Conservation (phyloP, 2,797 vertebrate species). For the Parauchenoglanis ngamensis region DNA sequence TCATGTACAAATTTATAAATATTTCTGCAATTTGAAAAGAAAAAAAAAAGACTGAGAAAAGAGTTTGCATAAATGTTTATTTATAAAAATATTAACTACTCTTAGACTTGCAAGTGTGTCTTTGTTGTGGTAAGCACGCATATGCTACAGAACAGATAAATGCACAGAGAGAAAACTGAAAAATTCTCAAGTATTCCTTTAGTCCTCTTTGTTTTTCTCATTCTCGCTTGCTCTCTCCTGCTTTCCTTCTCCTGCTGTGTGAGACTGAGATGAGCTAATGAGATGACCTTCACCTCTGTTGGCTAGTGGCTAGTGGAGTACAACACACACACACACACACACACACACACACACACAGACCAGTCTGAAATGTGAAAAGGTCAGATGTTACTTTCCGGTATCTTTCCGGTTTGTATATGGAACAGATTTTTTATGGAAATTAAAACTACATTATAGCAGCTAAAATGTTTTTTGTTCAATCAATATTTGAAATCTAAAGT, state of each 20-base stretch:
- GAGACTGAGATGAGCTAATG: conserved; percentile 57
- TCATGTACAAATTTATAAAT: not conserved
- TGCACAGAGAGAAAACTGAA: not conserved
- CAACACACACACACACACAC: conserved; percentile 46
- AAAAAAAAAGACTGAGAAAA: not conserved
- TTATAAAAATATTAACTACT: not conserved
- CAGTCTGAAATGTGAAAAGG: conserved; percentile 33
- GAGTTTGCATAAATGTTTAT: not conserved
- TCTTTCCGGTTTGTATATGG: not conserved
- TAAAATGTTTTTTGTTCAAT: not conserved
- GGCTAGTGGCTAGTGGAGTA: conserved; percentile 59
- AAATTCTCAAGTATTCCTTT: not conserved
- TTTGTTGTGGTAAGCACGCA: not conserved
- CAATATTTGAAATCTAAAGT: not conserved
- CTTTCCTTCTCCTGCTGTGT: conserved; percentile 35
- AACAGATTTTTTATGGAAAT: not conserved
- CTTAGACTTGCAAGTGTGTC: too few relatives aligned
- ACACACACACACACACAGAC: conserved; percentile 9
- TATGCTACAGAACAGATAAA: not conserved
- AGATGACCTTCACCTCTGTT: conserved; percentile 61
- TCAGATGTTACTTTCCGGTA: conserved; percentile 2
- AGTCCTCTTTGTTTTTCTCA: conserved; percentile 9
- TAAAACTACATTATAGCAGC: not conserved
- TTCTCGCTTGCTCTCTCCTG: conserved; percentile 5
- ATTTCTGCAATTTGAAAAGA: not conserved